phyloP scores from a whole-genome alignment of 2,888 invertebrate genomes.

The Galeruca laticollis region DNA sequence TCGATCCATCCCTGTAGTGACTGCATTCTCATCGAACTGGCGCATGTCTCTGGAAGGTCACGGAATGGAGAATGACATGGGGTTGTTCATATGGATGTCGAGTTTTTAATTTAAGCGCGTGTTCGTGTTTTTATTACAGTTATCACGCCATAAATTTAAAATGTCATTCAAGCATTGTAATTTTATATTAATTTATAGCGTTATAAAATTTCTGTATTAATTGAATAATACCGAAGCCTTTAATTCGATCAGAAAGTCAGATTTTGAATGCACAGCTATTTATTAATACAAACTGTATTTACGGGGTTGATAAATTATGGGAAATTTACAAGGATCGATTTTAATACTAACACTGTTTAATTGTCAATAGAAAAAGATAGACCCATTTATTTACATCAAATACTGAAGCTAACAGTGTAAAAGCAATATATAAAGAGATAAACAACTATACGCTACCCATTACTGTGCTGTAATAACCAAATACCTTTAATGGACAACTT shows the following conservation, averaged over 20 bases:
- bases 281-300: too few relatives aligned
- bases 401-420: too few relatives aligned
- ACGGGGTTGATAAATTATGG: neutral
- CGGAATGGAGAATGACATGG: slow-evolving; percentile 13
- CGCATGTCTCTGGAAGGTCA: slow-evolving; percentile 13
- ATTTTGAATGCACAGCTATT: neutral
- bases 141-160: slow-evolving; percentile 34
- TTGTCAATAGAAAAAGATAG: too few relatives aligned
- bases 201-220: neutral
- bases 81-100: slow-evolving; percentile 22
- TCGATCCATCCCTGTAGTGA: neutral
- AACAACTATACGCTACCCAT: too few relatives aligned
- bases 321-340: too few relatives aligned
- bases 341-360: too few relatives aligned
- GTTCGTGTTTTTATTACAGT: slow-evolving; percentile 25
- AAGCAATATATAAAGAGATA: too few relatives aligned
- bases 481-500: too few relatives aligned
- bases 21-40: slow-evolving; percentile 22
- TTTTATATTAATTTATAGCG: neutral
- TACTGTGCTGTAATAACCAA: too few relatives aligned
- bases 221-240: neutral
- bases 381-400: too few relatives aligned
- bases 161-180: slow-evolving; percentile 5
- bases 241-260: neutral
- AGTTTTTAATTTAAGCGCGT: slow-evolving; percentile 31